Evolutionary conservation across 2,113 vertebrate genomes (phyloP), one percentile per base, ranked within the genome.

Genomic region (Seriola quinqueradiata): DNA sequence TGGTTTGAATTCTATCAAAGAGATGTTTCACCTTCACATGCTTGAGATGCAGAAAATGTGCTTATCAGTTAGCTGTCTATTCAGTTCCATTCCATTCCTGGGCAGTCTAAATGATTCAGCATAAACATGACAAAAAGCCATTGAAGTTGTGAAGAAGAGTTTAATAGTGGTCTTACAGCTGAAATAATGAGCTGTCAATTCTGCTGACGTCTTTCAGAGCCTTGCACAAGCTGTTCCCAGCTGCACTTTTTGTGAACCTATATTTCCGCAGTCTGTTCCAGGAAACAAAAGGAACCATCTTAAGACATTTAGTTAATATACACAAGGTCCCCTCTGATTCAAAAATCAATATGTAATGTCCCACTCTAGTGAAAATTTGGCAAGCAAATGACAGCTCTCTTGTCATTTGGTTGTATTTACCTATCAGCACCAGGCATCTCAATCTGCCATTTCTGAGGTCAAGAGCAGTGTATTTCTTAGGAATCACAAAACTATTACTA

Each of bases 361-460:
- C 50, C 48, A 58, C 66, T 77, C 48, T 28, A 25, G 6, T 55
- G 23, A 54, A 70, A 17, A 89, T 89, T 89, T 90, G 87, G 65
- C 58, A 85, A 86, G 17, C 87, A 90, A 92, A 90, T 84, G 48
- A 32, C 54, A 84, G 78, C 83, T 87, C 40, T 71, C 40, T 28
- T 75, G 75, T 75, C 46, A 84, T 90, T 85, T 88, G 81, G 74
- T 80, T 91, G 83, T 16, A 89, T 90, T 90, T 90, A 82, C 84
- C 71, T 88, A 73, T 52, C 32, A 63, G 64, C 60, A 19, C n/a
- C 14, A n/a, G 32, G 19, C 50, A 67, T 80, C 57, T 32, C 25
- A 76, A 42, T 63, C 54, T 70, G 21, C 48, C 44, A 59, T 23
- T 74, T 66, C 19, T 70, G 14, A 82, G 23, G 21, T 38, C 16